These are phyloP conservation scores for Botrylloides violaceus DNA, from an alignment of 23 tunicate species.

Conservation along the genomic window DNA sequence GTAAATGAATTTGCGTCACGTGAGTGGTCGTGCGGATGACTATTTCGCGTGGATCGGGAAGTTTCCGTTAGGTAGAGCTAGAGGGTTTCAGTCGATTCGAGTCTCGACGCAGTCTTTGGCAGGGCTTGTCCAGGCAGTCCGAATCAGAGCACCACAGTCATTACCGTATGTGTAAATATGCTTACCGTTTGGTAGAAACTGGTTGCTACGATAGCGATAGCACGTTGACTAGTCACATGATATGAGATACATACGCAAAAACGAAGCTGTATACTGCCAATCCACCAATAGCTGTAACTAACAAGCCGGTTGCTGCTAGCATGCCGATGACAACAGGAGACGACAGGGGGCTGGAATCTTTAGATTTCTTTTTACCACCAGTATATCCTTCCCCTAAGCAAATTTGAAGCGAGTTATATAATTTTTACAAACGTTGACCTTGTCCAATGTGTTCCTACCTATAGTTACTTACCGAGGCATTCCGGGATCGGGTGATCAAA, in stretches of 20 bases:
- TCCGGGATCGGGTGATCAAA: conserved; percentile 58
- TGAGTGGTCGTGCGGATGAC: no score
- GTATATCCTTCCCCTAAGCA: background rate
- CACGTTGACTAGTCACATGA: no score
- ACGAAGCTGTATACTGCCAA: conserved; percentile 51
- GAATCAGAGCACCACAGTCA: no score
- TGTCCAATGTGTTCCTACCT: background rate
- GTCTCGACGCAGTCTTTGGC: no score
- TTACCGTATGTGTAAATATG: no score
- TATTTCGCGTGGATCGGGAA: no score
- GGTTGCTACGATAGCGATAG: no score
- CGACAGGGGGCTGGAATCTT: background rate
- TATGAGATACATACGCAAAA: conserved; percentile 53
- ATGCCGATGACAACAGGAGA: conserved; percentile 66
- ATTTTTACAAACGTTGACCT: background rate
- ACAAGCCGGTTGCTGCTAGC: conserved; percentile 67
- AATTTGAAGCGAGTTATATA: background rate
- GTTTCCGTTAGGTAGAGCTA: no score
- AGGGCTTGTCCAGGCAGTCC: no score
- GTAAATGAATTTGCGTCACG: no score
- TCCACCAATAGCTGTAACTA: conserved; percentile 33
- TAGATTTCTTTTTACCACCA: background rate
- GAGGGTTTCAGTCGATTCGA: no score
- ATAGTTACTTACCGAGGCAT: conserved; percentile 58
- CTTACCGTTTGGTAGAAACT: no score